Base-by-base conservation (phyloP, 64 coral and sea anemone species). In the Porites australiensis region DNA sequence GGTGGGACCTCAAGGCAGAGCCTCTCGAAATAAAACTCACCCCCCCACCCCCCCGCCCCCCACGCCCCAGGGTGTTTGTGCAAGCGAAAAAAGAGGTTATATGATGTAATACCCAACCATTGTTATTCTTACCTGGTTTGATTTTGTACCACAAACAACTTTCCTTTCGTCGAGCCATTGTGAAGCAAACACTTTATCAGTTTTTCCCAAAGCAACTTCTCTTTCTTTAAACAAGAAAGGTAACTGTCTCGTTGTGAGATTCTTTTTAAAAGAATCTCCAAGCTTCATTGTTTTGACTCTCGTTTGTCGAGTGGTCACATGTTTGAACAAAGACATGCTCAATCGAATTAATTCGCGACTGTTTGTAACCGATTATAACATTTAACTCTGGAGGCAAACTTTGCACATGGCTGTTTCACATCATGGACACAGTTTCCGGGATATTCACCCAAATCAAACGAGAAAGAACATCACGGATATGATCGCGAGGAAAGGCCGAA, bases 111-210 rank as follows among this genome's bases (percentile, higher is more conserved):
- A 22, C 9, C 22, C 66, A 70, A 4, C 66, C 19, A 23, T 14
- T 75, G 44, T 54, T 14, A 9, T 63, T 71, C 77, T 73, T 72
- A 95, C 94, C 89, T 95, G 70, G 64, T 95, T 95, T 9, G 82
- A 95, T 67, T 95, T 95, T 58, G 94, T 95, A 0, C 94, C 94
- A 91, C 82, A 95, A 27, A 95, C 75, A 19, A 95, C 89, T 70
- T 89, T 87, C 51, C 37, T 77, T 6, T 88, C 82, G 79, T 95
- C 94, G 20, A 95, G 76, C 94, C 94, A 95, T 64, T 91, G 79
- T 6, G 94, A 95, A 8, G 94, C 94, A 74, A 95, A 95, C 15
- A 95, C 83, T 82, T 95, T 95, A 91, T 95, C 94, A 51, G 75
- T 87, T 37, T 61, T 80, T 55, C 89, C 94, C 64, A 95, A 63